Evolutionary conservation across 1,140 invertebrate species (phyloP).

Genomic region (Calosoma granatense): DNA sequence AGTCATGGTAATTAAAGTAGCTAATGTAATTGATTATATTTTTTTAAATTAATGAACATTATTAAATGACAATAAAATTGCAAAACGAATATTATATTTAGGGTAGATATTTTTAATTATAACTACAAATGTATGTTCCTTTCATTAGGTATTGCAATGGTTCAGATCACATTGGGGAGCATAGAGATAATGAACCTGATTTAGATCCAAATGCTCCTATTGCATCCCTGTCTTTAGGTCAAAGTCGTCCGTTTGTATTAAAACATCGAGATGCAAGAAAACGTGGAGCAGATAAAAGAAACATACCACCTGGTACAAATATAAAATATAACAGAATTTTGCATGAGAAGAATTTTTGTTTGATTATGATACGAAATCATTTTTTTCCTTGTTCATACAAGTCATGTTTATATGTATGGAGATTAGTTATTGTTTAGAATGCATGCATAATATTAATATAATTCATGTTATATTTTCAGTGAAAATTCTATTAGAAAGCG

Average conservation of each 20-base stretch:
- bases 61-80: too few relatives aligned
- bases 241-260: constrained; percentile 53
- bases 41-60: too few relatives aligned
- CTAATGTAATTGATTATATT: constrained; percentile 2
- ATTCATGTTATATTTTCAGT: constrained; percentile 33
- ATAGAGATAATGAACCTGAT: constrained; percentile 60
- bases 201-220: constrained; percentile 50
- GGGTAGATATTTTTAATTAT: too few relatives aligned
- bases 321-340: background rate
- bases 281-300: constrained; percentile 33
- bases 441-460: background rate
- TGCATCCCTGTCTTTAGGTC: constrained; percentile 57
- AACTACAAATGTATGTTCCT: too few relatives aligned
- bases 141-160: constrained; percentile 63
- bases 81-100: too few relatives aligned
- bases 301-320: constrained; percentile 31
- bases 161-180: constrained; percentile 59
- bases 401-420: constrained; percentile 7
- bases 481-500: constrained; percentile 50
- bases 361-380: too few relatives aligned
- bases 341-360: too few relatives aligned
- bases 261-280: constrained; percentile 48
- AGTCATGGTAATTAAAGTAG: constrained; percentile 12
- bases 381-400: too few relatives aligned
- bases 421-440: constrained; percentile 2